Evolutionary conservation across 2,113 vertebrate species (phyloP), one percentile per base, ranked within the genome.

Genomic region (Columbina picui): DNA sequence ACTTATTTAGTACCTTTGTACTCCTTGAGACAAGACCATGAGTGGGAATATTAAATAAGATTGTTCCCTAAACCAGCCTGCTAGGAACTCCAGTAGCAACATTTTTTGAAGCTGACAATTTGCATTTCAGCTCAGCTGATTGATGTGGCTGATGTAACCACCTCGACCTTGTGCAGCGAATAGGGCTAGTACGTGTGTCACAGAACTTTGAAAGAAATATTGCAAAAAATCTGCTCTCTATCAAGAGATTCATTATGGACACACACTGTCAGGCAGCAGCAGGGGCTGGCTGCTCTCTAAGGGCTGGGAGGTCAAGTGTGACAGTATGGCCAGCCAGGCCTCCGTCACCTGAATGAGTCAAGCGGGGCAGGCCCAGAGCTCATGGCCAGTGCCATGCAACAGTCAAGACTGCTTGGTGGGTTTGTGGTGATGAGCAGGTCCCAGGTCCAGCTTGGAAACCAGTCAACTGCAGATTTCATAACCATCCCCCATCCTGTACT

Each of bases 281-380:
- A 87, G 67, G 49, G 57, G 6, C 59, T 91, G 45, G 14, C 50
- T 56, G 39, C 34, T 89, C 34, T n/a, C 5, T 29, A 14, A 36
- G 21, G 21, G 3, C 1, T 49, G 32, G 34, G 55, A 63, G 87
- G 10, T 39, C 5, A 4, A n/a, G 8, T 1, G 0, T 41, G 34
- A 36, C 12, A 23, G 5, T 18, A 13, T 15, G 23, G 30, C 12
- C 49, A 67, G 10, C 1, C 10, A 32, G 23, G 17, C 36, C 29
- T 36, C 78, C 68, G 36, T 34, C 32, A 68, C 25, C 9, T 13
- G 3, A 41, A 74, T 45, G n/a, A 85, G 60, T 16, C 14, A 88
- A 70, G 30, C 5, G 8, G 21, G 56, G 18, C 23, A 82, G n/a
- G 56, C 3, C 22, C 41, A 32, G 45, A 70, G 41, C 22, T 53